Evolutionary conservation across 2,797 vertebrate genomes (phyloP).

Genomic region (Margarornis squamiger): DNA sequence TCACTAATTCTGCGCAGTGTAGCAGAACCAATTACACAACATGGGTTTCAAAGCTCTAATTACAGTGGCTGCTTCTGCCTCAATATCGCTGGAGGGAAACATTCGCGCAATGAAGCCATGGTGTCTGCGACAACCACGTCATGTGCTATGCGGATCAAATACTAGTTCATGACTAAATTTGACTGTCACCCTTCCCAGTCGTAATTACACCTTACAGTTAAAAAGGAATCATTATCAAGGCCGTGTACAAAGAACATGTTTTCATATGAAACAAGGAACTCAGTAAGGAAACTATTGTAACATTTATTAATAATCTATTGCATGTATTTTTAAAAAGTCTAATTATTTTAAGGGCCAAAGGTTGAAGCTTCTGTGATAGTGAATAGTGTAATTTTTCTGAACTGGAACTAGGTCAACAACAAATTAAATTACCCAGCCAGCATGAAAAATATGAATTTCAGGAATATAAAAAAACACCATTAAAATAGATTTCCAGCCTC

Average conservation of each 20-base stretch:
- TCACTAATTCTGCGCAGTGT: background rate
- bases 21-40: conserved; percentile 29
- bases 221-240: background rate
- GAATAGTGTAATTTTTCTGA: background rate
- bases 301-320: background rate
- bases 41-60: background rate
- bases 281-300: background rate
- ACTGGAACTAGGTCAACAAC: conserved; percentile 32
- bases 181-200: background rate
- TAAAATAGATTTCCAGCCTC: background rate
- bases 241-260: background rate
- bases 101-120: background rate
- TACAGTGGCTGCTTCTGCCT: conserved; percentile 10
- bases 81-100: conserved; percentile 2
- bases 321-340: background rate
- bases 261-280: background rate
- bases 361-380: background rate
- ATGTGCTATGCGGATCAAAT: background rate
- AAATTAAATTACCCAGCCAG: background rate
- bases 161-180: background rate
- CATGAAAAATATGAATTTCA: background rate
- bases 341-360: background rate
- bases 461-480: background rate
- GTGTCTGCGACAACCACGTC: background rate
- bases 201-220: background rate